Base-by-base conservation (phyloP, 2,888 invertebrate species). In the Sminthurides aquaticus region DNA sequence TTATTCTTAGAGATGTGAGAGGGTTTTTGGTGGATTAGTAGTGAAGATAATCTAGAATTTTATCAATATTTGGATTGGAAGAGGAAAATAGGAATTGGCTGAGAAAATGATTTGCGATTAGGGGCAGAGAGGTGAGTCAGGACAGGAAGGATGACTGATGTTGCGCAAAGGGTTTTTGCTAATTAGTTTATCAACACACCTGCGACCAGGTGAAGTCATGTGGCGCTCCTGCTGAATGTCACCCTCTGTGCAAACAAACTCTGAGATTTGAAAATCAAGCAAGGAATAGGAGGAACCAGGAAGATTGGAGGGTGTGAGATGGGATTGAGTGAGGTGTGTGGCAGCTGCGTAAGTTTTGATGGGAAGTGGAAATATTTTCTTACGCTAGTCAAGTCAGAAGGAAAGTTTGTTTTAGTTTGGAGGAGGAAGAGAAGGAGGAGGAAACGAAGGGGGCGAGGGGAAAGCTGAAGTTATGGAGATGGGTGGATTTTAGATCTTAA, bases 301-400 rank as follows among this genome's bases (percentile, higher is more conserved):
- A 11, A 34, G 15, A 34, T 11, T 5, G 15, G 5, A 34, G 8
- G 15, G 43, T 11, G 5, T 34, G 8, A n/a, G 43, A 5, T 15
- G 43, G 43, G 8, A 15, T 34, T 11, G 15, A 34, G 15, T 5
- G 15, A 11, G 15, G 8, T 11, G 43, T 11, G 5, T 34, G 8
- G 43, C 43, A 34, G 43, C 5, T 34, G 43, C 43, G 15, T 34
- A 34, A 34, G 43, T 34, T 34, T 34, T 34, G 43, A 34, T 34
- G 15, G 43, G 43, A 52, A 52, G 20, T 22, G 52, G 52, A 15
- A 52, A 52, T 20, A 52, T 52, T 52, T 52, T 52, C 52, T 15
- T 22, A 52, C 52, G 8, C 20, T 52, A 15, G 18, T 52, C 52
- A 34, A n/a, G n/a, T n/a, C n/a, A n/a, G n/a, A n/a, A 43, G 43